phyloP scores from a whole-genome alignment of 64 coral and sea anemone genomes.

The Astreopora myriophthalma region DNA sequence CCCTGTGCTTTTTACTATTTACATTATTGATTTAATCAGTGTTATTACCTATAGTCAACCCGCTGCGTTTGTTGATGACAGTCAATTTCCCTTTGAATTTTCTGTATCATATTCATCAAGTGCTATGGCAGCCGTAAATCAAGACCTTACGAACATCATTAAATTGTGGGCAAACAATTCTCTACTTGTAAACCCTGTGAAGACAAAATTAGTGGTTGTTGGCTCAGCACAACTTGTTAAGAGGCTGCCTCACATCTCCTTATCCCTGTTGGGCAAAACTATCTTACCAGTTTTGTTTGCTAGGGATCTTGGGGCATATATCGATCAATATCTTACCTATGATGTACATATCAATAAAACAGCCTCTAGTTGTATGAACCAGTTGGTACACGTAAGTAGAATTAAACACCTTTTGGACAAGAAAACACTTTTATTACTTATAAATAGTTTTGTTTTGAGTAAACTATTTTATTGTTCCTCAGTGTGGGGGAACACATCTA shows the following conservation, averaged over 20 bases:
- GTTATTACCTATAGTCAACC: neutral
- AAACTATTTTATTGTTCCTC: neutral
- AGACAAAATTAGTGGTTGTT: constrained; percentile 23
- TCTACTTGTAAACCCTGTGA: constrained; percentile 39
- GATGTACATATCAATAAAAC: constrained; percentile 47
- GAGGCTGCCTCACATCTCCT: constrained; percentile 7
- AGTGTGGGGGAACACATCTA: neutral
- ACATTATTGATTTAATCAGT: neutral
- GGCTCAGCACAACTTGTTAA: neutral
- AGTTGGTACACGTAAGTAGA: constrained; percentile 3
- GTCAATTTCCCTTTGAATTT: neutral
- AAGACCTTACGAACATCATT: constrained; percentile 18
- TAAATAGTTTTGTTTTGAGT: constrained; percentile 8
- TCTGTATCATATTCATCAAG: neutral
- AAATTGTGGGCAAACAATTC: neutral
- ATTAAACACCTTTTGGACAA: constrained; percentile 39
- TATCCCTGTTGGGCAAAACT: constrained; percentile 34
- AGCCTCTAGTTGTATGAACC: constrained; percentile 22
- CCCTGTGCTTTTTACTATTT: neutral
- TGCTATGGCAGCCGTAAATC: neutral
- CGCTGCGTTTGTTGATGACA: neutral
- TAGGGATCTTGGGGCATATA: neutral
- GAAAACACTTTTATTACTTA: constrained; percentile 39
- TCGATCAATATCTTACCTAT: neutral
- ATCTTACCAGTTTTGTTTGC: constrained; percentile 9